Evolutionary conservation across 2,113 vertebrate species (phyloP).

Genomic region (Bos indicus): DNA sequence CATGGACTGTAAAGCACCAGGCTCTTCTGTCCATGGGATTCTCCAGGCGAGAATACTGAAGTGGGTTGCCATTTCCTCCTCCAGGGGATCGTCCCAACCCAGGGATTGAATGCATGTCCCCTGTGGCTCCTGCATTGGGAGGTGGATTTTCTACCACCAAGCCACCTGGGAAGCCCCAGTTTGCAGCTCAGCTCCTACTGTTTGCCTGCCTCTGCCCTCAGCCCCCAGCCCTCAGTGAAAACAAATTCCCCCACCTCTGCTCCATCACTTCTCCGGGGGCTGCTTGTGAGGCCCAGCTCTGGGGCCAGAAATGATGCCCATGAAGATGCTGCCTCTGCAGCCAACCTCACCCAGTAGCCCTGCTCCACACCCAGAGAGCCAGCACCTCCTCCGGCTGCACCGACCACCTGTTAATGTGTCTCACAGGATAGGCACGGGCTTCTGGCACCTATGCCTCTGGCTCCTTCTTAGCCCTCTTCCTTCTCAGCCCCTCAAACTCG

Average conservation of each 20-base stretch:
- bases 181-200: background rate
- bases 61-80: background rate
- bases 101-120: background rate
- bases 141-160: background rate
- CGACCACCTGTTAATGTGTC: background rate
- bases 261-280: background rate
- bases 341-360: background rate
- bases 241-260: rapidly evolving
- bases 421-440: background rate
- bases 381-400: background rate
- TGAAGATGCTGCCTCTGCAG: background rate
- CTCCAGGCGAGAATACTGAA: background rate
- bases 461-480: background rate
- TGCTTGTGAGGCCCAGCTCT: background rate
- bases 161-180: background rate
- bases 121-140: background rate
- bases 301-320: background rate
- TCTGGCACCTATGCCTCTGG: background rate
- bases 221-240: rapidly evolving
- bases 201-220: background rate
- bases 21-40: background rate
- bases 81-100: background rate
- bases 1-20: background rate
- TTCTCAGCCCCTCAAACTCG: background rate
- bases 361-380: rapidly evolving